phyloP scores from a whole-genome alignment of 2,888 invertebrate genomes.

The Emesis russula region DNA sequence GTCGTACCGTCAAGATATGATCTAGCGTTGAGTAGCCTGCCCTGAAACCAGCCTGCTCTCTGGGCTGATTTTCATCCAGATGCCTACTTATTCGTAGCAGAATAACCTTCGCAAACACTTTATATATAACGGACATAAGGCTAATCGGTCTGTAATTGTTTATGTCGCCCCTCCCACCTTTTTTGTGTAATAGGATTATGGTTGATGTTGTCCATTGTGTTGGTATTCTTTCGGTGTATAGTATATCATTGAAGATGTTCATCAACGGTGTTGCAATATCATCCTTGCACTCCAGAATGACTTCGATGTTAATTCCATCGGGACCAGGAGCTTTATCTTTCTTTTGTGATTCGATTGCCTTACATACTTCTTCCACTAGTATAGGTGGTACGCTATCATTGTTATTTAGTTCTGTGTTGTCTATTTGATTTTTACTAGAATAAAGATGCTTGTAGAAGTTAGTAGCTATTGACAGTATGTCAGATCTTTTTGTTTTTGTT shows the following conservation, averaged over 20 bases:
- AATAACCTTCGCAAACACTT: neutral
- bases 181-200: conserved; percentile 52
- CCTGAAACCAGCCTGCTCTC: too few relatives aligned
- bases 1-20: too few relatives aligned
- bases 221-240: conserved; percentile 40
- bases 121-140: neutral
- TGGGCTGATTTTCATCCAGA: too few relatives aligned
- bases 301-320: conserved; percentile 17
- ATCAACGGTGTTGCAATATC: conserved; percentile 27
- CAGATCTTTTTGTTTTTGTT: conserved; percentile 45
- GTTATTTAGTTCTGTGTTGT: conserved; percentile 13
- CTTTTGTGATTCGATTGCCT: conserved; percentile 49
- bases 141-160: conserved; percentile 50
- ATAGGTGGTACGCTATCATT: conserved; percentile 23
- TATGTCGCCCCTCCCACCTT: conserved; percentile 35
- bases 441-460: conserved; percentile 44
- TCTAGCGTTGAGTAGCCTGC: too few relatives aligned
- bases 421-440: conserved; percentile 23
- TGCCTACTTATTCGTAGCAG: too few relatives aligned
- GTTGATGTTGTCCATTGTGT: conserved; percentile 52
- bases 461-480: conserved; percentile 46
- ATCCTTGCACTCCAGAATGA: conserved; percentile 28
- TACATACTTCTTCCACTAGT: conserved; percentile 37
- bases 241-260: conserved; percentile 51
- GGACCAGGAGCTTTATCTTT: conserved; percentile 49